Percentiles rank a stretch among this genome's conserved stretches.
These are phyloP conservation scores for Ardeotis arabs DNA, from an alignment of 2,113 vertebrate genomes.

Conservation along the genomic window DNA sequence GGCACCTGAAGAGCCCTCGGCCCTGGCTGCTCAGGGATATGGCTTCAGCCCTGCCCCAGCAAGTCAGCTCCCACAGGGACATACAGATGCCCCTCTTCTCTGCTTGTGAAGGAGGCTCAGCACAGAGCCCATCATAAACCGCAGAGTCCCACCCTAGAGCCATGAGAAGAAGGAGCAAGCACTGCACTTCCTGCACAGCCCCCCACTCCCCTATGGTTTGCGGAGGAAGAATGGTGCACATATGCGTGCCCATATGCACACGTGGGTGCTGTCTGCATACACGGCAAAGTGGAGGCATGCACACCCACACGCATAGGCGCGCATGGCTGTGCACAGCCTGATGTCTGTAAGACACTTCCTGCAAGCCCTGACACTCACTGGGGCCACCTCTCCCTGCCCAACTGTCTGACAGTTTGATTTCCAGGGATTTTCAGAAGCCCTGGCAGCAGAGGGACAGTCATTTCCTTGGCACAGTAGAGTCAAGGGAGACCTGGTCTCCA, in stretches of 20 bases:
- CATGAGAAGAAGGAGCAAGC: background rate
- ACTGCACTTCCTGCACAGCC: background rate
- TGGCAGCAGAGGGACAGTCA: background rate
- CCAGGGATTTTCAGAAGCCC: background rate
- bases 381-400: background rate
- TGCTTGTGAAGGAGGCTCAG: background rate
- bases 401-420: background rate
- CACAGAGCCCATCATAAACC: background rate
- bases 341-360: background rate
- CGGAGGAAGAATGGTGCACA: background rate
- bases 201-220: background rate
- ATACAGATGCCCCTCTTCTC: background rate
- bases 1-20: background rate
- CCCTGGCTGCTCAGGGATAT: background rate
- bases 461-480: background rate
- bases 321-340: background rate
- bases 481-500: background rate
- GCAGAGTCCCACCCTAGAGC: background rate
- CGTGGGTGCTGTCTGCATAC: background rate
- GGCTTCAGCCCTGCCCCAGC: background rate
- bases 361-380: background rate
- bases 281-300: background rate
- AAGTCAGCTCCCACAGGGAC: background rate
- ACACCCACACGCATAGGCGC: background rate
- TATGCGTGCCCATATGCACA: conserved; percentile 27